Percentiles rank a stretch among this genome's conserved stretches.
Evolutionary conservation across 2,113 vertebrate genomes (phyloP).

Genomic region (Silurus glanis): DNA sequence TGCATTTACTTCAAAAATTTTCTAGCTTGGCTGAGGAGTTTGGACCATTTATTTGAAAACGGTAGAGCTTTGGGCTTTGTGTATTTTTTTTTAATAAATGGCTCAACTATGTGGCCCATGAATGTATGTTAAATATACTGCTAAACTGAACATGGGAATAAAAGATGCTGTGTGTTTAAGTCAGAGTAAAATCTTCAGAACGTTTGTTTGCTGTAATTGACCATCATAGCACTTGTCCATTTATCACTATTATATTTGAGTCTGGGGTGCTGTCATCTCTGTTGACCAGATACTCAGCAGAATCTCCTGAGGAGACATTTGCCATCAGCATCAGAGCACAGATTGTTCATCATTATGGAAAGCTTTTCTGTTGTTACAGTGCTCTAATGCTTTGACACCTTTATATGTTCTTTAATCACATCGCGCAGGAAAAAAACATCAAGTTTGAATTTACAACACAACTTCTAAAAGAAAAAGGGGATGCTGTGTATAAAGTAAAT

Average conservation of each 20-base stretch:
- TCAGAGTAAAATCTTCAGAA: constrained; percentile 18
- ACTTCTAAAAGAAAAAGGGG: too few species aligned
- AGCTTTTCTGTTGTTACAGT: constrained; percentile 3
- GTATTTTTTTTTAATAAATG: constrained; percentile 36
- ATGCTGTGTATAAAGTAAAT: too few species aligned
- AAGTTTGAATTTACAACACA: background rate
- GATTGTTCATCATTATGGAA: constrained; percentile 53
- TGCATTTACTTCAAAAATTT: background rate
- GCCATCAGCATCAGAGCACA: constrained; percentile 58
- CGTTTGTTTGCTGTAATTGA: constrained; percentile 25
- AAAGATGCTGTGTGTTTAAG: constrained; percentile 26
- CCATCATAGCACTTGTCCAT: constrained; percentile 1
- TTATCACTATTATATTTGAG: constrained; percentile 22
- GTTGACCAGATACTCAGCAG: constrained; percentile 50
- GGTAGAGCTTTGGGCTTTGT: constrained; percentile 37
- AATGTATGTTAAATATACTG: background rate
- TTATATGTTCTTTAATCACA: background rate
- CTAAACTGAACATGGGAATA: constrained; percentile 27
- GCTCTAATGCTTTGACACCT: constrained; percentile 2
- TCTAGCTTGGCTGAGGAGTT: background rate
- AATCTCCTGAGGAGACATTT: constrained; percentile 61
- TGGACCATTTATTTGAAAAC: constrained; percentile 22
- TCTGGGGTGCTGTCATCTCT: constrained; percentile 50
- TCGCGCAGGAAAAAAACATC: background rate
- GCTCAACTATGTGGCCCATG: background rate